Evolutionary conservation across 2,113 vertebrate species (phyloP).

Genomic region (Zonotrichia leucophrys): DNA sequence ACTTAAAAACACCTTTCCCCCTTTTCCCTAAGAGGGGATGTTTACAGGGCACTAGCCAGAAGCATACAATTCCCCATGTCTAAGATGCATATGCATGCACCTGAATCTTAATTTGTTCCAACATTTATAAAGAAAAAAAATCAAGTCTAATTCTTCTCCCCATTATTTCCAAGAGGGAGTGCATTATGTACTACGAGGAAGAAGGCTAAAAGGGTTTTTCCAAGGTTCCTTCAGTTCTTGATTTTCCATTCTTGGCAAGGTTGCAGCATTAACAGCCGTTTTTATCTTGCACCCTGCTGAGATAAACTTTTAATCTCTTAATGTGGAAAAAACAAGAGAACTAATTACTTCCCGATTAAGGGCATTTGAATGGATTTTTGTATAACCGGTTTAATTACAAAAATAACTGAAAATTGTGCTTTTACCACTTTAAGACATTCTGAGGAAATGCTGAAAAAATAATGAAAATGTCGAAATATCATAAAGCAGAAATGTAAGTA

Average conservation of each 20-base stretch:
- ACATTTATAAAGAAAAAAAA: neutral
- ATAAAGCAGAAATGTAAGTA: neutral
- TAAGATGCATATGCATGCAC: neutral
- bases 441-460: neutral
- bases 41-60: neutral
- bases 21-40: neutral
- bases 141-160: neutral
- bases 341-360: constrained; percentile 40
- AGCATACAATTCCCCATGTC: neutral
- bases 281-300: constrained; percentile 47
- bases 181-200: neutral
- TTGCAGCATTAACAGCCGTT: neutral
- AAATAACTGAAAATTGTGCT: neutral
- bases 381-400: neutral
- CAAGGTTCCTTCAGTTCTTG: constrained; percentile 15
- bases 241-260: constrained; percentile 30
- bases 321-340: constrained; percentile 34
- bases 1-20: neutral
- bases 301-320: constrained; percentile 54
- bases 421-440: neutral
- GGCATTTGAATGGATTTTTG: neutral
- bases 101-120: neutral
- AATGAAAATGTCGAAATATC: neutral
- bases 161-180: neutral
- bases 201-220: constrained; percentile 23